phyloP scores from a whole-genome alignment of 2,797 vertebrate genomes.

The Phoeniculus purpureus region DNA sequence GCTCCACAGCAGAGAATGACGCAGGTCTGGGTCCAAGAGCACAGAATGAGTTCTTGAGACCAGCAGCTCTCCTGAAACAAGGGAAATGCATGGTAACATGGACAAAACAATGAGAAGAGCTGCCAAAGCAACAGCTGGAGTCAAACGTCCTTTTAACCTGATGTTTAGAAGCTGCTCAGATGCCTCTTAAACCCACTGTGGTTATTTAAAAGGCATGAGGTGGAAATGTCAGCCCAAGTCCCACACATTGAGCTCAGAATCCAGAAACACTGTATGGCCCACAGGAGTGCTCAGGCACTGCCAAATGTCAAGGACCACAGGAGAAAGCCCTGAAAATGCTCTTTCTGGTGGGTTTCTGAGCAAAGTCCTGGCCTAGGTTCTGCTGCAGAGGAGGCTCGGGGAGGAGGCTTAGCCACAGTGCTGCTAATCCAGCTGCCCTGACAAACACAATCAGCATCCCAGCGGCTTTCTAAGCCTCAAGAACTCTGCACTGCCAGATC shows the following conservation, averaged over 20 bases:
- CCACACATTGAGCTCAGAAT: neutral
- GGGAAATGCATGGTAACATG: neutral
- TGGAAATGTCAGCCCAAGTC: neutral
- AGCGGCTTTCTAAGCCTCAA: neutral
- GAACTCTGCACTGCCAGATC: neutral
- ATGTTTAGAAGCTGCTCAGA: conserved; percentile 20
- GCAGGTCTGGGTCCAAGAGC: neutral
- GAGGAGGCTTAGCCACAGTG: conserved; percentile 34
- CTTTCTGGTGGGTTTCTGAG: neutral
- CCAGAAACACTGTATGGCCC: neutral
- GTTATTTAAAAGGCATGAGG: neutral
- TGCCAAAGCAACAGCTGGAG: neutral
- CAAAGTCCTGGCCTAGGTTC: neutral
- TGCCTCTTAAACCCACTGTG: conserved; percentile 16
- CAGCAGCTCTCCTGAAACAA: neutral
- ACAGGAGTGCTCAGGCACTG: neutral
- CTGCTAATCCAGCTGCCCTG: conserved; percentile 67
- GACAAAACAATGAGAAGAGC: neutral
- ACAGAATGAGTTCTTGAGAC: neutral
- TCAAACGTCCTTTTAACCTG: conserved; percentile 51
- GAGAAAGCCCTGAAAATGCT: neutral
- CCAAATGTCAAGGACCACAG: accelerated
- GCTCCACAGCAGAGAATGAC: neutral
- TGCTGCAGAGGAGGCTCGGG: neutral
- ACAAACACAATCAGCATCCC: conserved; percentile 74